Evolutionary conservation across 2,888 invertebrate species (phyloP).

Genomic region (Drosophila robusta): DNA sequence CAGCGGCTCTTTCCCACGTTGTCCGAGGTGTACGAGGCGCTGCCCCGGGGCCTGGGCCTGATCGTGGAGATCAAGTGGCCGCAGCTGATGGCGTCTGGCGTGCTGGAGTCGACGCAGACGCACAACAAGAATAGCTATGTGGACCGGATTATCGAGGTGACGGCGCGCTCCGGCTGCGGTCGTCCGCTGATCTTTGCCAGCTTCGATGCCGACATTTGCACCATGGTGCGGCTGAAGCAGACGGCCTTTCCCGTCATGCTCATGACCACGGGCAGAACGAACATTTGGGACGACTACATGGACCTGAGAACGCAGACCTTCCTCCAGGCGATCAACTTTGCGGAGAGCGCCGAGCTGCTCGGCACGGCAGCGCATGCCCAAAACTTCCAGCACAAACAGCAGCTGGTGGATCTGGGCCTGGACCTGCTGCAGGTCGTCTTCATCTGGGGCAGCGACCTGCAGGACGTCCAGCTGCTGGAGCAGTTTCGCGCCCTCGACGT

Average conservation of each 20-base stretch:
- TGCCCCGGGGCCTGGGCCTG: constrained; percentile 94
- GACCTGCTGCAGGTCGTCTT: constrained; percentile 94
- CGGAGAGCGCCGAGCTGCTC: constrained; percentile 91
- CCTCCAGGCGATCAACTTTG: constrained; percentile 92
- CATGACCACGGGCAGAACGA: constrained; percentile 85
- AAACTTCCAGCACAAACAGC: constrained; percentile 89
- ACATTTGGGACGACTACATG: constrained; percentile 88
- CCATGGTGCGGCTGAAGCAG: constrained; percentile 96
- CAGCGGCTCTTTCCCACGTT: constrained; percentile 96
- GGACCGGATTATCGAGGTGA: constrained; percentile 92
- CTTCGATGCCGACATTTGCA: constrained; percentile 98
- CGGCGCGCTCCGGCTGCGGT: constrained; percentile 91
- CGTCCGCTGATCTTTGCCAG: constrained; percentile 96
- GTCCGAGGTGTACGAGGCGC: constrained; percentile 90
- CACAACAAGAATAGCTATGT: constrained; percentile 96
- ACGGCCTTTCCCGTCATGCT: constrained; percentile 98
- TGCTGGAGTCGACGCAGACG: constrained; percentile 91
- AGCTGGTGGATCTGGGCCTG: constrained; percentile 89
- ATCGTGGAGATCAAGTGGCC: constrained; percentile 99
- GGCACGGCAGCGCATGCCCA: constrained; percentile 96
- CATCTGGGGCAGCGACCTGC: constrained; percentile 98
- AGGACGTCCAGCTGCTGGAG: constrained; percentile 91
- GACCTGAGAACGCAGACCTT: constrained; percentile 93
- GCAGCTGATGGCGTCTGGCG: constrained; percentile 93
- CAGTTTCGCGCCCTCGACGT: constrained; percentile 94